Base-by-base conservation (phyloP, 1,140 invertebrate genomes). In the Leptinotarsa texana region DNA sequence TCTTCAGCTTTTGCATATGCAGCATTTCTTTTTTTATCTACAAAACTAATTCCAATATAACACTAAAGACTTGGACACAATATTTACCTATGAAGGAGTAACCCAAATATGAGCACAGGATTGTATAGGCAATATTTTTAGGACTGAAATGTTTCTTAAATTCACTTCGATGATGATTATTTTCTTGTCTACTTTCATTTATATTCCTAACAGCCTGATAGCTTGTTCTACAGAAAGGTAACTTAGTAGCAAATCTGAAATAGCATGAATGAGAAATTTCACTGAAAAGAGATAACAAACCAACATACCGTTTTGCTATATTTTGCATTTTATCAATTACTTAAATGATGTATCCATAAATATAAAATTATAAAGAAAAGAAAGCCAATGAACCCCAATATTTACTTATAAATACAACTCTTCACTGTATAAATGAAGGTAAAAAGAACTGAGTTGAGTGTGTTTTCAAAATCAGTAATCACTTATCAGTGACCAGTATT, bases 1-100 rank as follows among this genome's bases (percentile, higher is more conserved):
- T 17, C 6, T 13, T 72, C 63, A 13, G 74, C 70, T 47, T 72
- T 47, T 47, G 68, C 18, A 49, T 48, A 57, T 11, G 42, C 68
- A 0, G n/a, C 5, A 11, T 69, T 69, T 21, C n/a, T 69, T 67
- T 27, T 24, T 27, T 67, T 42, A 6, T 67, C 65, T 67, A 27
- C 17, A 67, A 67, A 24, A 27, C n/a, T 57, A 57, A 18, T 57
- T 57, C 1, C 2, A 57, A 57, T 42, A 57, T 57, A 57, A 57
- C n/a, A 18, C 4, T 57, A 57, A 57, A 4, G n/a, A 17, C 21
- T 65, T 22, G 13, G 15, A 15, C 63, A 65, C 21, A 33, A 65
- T 24, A 13, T 65, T 13, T 22, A 65, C 21, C 21, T 65, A 22
- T 15, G 27, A 65, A 21, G 63, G 13, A 33, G 63, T 65, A 65